Evolutionary conservation across 2,797 vertebrate species (phyloP).

Genomic region (Threskiornis aethiopicus): DNA sequence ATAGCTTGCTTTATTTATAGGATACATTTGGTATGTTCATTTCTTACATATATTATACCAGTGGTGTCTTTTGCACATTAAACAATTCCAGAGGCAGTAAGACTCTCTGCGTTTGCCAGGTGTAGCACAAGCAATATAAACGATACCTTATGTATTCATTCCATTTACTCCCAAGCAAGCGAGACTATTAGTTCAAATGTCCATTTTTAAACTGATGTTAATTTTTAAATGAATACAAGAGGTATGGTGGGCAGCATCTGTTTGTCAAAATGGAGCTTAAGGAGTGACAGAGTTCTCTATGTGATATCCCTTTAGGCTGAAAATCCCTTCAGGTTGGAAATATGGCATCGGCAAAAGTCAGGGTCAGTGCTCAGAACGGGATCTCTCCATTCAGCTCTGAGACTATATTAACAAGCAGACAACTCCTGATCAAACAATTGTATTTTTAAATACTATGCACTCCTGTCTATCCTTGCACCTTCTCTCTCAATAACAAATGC

Average conservation of each 20-base stretch:
- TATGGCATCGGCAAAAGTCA: rapidly evolving
- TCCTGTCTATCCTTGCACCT: background rate
- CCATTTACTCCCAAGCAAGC: background rate
- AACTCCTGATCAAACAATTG: background rate
- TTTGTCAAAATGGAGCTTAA: background rate
- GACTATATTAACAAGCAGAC: background rate
- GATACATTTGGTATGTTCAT: background rate
- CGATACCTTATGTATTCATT: rapidly evolving
- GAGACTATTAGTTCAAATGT: background rate
- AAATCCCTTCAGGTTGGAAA: background rate
- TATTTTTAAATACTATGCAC: background rate
- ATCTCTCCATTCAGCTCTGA: background rate
- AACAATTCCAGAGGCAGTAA: background rate
- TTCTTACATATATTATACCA: background rate
- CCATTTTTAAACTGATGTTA: background rate
- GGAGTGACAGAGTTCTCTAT: background rate
- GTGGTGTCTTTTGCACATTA: background rate
- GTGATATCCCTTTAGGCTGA: background rate
- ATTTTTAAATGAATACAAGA: background rate
- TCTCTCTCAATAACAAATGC: background rate
- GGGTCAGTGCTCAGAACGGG: background rate
- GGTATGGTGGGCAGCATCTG: background rate
- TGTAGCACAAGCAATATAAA: background rate
- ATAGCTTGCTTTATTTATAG: background rate
- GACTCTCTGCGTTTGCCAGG: background rate